Base-by-base conservation (phyloP, 1,140 invertebrate genomes). In the Neodiprion virginianus region DNA sequence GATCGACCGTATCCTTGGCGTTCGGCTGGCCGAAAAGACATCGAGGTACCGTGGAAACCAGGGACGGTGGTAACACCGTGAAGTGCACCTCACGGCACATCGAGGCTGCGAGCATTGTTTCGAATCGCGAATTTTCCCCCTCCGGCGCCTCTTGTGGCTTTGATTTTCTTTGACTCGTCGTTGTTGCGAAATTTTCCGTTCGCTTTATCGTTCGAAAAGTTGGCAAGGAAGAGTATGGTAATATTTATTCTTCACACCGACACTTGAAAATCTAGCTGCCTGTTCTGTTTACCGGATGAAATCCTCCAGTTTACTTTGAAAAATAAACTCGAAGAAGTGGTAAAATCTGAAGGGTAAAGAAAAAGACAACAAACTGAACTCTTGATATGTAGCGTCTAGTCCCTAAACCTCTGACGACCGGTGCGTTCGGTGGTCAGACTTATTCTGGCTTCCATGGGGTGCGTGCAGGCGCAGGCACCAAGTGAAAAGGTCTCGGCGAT, bases 11-110 rank as follows among this genome's bases (percentile, higher is more conserved):
- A 0, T 88, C 86, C 28, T 83, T 82, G 0, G 85, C 75, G 47
- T 84, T 86, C 14, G 87, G 83, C 14, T 81, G 73, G 8, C 87
- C 87, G 70, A 88, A 88, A 0, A 88, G 76, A 69, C 86, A 88
- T 47, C 84, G 84, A 72, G 87, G 85, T 70, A 86, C 86, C 47
- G 83, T 82, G 69, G 82, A 81, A 8, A 79, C 76, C 83, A 86
- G 82, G 28, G 76, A 81, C 71, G 81, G 76, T 23, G 80, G 68
- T 67, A 87, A 73, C 74, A 84, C 81, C 48, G 79, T 77, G 67
- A 87, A 84, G 50, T 85, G 83, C 76, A 86, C 79, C n/a, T 87
- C 86, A 17, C 84, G 83, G 77, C 85, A 83, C 40, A 84, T 79
- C 71, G 85, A 84, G 49, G 86, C 82, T 53, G 80, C 84, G 75